Conservation (phyloP, 2,888 invertebrate species). For the Nysson spinosus region DNA sequence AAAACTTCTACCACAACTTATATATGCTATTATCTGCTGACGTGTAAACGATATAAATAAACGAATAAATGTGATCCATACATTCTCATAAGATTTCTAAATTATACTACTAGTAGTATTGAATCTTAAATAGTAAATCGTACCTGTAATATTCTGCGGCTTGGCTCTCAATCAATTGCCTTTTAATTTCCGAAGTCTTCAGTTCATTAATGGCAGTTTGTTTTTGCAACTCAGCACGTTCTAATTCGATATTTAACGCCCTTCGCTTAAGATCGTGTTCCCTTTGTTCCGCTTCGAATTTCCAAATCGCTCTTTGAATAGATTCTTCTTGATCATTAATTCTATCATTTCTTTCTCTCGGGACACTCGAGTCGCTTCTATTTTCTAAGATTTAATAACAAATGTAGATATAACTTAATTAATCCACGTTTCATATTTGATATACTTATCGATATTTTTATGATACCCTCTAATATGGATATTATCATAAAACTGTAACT, state of each 20-base stretch:
- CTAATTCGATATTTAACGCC: slow-evolving; percentile 64
- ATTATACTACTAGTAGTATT: too few species aligned
- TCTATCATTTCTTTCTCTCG: slow-evolving; percentile 3
- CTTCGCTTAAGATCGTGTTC: slow-evolving; percentile 67
- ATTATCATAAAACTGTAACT: slow-evolving; percentile 12
- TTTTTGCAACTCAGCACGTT: slow-evolving; percentile 66
- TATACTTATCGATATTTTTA: too few species aligned
- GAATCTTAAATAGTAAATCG: background rate
- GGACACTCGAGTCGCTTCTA: too few species aligned
- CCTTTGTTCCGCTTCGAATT: slow-evolving; percentile 55
- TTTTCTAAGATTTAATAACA: too few species aligned
- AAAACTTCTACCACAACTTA: too few species aligned
- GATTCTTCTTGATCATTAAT: slow-evolving; percentile 21
- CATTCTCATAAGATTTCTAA: too few species aligned
- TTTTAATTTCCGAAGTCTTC: slow-evolving; percentile 65
- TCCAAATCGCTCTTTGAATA: slow-evolving; percentile 44
- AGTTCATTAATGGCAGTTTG: slow-evolving; percentile 65
- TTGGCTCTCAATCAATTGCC: slow-evolving; percentile 57
- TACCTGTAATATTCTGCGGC: slow-evolving; percentile 58
- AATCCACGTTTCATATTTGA: too few species aligned
- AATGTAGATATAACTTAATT: too few species aligned
- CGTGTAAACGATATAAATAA: too few species aligned
- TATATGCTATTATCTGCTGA: too few species aligned
- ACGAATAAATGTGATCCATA: too few species aligned
- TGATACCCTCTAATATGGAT: background rate